Percentiles rank a stretch among this genome's conserved stretches.
These are phyloP conservation scores for Scaeva pyrastri DNA, from an alignment of 2,888 invertebrate species.

Conservation along the genomic window DNA sequence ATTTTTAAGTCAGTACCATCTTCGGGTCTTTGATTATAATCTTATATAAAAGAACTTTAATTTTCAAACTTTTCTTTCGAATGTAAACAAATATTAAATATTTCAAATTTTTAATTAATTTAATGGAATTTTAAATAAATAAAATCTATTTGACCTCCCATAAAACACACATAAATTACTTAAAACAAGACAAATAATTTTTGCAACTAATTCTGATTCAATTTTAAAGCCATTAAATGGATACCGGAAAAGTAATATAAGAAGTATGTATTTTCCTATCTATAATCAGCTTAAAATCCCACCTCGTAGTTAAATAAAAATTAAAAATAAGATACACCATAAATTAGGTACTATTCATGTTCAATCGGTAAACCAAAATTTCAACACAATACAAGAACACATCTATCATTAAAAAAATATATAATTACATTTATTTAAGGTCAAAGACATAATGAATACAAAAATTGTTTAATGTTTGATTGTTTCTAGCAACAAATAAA, in stretches of 20 bases:
- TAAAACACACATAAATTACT: too few relatives aligned
- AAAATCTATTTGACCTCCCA: too few relatives aligned
- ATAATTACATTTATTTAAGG: slow-evolving; percentile 54
- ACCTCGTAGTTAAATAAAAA: not conserved
- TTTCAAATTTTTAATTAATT: too few relatives aligned
- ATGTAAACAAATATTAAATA: too few relatives aligned
- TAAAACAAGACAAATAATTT: not conserved
- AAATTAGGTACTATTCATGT: slow-evolving; percentile 18
- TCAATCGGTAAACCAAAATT: not conserved
- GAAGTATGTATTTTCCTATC: not conserved
- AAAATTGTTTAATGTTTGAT: slow-evolving; percentile 23
- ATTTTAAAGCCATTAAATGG: not conserved
- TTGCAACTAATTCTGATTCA: not conserved
- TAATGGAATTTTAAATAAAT: too few relatives aligned
- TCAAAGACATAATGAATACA: slow-evolving; percentile 39
- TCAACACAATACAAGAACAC: slow-evolving; percentile 16
- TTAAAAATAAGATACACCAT: not conserved
- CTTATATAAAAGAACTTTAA: too few relatives aligned
- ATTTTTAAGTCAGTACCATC: too few relatives aligned
- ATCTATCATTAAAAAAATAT: slow-evolving; percentile 17
- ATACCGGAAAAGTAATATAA: not conserved
- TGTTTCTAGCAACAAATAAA: slow-evolving; percentile 1
- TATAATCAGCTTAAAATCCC: not conserved
- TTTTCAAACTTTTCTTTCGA: too few relatives aligned
- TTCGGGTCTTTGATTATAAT: too few relatives aligned